Percentiles rank a stretch among this genome's conserved stretches.
Evolutionary conservation across 1,140 invertebrate genomes (phyloP).

Genomic region (Sycophila sp.): DNA sequence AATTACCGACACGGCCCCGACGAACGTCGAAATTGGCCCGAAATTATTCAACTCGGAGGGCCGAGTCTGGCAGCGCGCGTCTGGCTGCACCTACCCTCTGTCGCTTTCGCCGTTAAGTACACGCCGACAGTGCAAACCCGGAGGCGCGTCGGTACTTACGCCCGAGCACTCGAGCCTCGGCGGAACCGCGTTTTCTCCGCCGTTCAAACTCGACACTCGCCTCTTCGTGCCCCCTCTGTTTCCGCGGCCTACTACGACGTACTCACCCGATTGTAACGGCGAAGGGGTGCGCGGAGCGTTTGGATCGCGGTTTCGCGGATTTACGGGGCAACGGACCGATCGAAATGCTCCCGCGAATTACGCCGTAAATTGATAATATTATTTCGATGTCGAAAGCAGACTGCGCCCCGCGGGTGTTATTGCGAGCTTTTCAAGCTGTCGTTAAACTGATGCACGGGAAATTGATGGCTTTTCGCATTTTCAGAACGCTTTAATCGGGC

Average conservation of each 20-base stretch:
- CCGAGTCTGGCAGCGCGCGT: neutral
- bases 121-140: neutral
- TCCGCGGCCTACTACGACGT: too few species aligned
- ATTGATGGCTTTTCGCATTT: too few species aligned
- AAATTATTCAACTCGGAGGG: constrained; percentile 1
- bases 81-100: neutral
- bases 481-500: too few species aligned
- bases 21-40: neutral
- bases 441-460: too few species aligned
- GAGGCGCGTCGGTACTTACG: neutral
- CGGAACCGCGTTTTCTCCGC: neutral
- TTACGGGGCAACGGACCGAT: neutral
- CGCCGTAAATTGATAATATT: too few species aligned
- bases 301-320: neutral
- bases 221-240: neutral
- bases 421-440: too few species aligned
- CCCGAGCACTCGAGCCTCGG: neutral
- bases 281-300: neutral
- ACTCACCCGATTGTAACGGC: neutral
- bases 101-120: neutral
- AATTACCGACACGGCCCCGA: neutral
- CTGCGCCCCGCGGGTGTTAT: too few species aligned
- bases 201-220: neutral
- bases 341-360: too few species aligned
- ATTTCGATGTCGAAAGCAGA: too few species aligned